A percentile compares a stretch with the other conserved stretches of the same genome.
phyloP scores from a whole-genome alignment of 2,797 vertebrate genomes.

The Dicrostonyx torquatus region DNA sequence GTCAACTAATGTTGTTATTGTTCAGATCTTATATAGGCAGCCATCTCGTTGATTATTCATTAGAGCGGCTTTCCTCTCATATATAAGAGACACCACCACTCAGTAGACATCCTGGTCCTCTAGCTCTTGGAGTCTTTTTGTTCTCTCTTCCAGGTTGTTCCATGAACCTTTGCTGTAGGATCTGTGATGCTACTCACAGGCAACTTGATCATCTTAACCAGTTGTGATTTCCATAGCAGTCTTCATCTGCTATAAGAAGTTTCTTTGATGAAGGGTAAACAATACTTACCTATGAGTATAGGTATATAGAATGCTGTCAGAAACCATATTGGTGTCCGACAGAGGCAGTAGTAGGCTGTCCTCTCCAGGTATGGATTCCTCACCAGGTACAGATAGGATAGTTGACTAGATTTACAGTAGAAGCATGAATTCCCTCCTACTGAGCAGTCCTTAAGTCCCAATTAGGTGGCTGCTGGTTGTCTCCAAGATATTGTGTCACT shows the following conservation, averaged over 20 bases:
- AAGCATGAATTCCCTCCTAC: neutral
- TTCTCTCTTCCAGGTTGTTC: neutral
- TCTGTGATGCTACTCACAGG: neutral
- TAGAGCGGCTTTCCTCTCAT: neutral
- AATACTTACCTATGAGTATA: neutral
- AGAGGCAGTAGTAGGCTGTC: neutral
- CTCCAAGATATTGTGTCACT: neutral
- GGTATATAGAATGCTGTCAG: neutral
- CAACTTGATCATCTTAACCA: neutral
- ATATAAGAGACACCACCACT: neutral
- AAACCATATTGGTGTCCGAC: neutral
- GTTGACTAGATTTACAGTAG: neutral
- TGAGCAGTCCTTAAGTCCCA: neutral
- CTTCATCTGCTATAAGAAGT: neutral
- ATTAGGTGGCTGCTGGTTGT: neutral
- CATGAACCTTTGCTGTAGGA: neutral
- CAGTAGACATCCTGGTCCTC: neutral
- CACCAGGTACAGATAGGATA: neutral
- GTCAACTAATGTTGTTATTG: neutral
- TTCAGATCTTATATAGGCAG: neutral
- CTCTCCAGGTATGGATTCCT: neutral
- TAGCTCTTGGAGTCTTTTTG: neutral
- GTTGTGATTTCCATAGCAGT: neutral
- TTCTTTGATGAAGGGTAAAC: neutral
- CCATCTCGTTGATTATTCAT: neutral